phyloP scores from a whole-genome alignment of 2,797 vertebrate genomes.

The Apogon hyalosoma region DNA sequence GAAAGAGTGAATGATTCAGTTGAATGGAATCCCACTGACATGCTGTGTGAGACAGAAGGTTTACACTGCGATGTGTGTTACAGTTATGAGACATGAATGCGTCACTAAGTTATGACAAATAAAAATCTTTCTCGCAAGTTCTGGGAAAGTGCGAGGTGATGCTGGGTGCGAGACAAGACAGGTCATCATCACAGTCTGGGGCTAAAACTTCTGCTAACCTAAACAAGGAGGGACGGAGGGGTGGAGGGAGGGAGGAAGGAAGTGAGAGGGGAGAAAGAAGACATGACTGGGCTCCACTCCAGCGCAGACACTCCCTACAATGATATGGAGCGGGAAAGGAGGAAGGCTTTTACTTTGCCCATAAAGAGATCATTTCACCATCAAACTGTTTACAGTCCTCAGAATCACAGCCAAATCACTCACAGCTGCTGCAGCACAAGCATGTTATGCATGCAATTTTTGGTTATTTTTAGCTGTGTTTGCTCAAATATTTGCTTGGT shows the following conservation, averaged over 20 bases:
- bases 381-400: constrained; percentile 57
- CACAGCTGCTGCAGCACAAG: constrained; percentile 52
- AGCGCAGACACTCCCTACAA: constrained; percentile 65
- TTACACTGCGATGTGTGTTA: constrained; percentile 35
- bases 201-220: constrained; percentile 36
- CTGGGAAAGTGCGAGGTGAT: constrained; percentile 49
- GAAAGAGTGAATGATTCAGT: too few species aligned
- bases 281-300: constrained; percentile 65
- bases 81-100: constrained; percentile 22
- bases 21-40: constrained; percentile 6
- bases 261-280: constrained; percentile 54
- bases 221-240: constrained; percentile 44
- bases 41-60: constrained; percentile 20
- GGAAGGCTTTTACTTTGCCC: constrained; percentile 55
- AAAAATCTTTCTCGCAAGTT: constrained; percentile 40
- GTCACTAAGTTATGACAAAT: constrained; percentile 28
- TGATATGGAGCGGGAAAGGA: constrained; percentile 58
- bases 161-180: constrained; percentile 34
- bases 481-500: constrained; percentile 45
- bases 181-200: constrained; percentile 49
- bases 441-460: constrained; percentile 17
- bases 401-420: constrained; percentile 48
- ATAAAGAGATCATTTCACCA: constrained; percentile 65
- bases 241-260: constrained; percentile 47
- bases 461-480: constrained; percentile 36